Base-by-base conservation (phyloP, 1,140 invertebrate species). In the Drosophila navojoa region DNA sequence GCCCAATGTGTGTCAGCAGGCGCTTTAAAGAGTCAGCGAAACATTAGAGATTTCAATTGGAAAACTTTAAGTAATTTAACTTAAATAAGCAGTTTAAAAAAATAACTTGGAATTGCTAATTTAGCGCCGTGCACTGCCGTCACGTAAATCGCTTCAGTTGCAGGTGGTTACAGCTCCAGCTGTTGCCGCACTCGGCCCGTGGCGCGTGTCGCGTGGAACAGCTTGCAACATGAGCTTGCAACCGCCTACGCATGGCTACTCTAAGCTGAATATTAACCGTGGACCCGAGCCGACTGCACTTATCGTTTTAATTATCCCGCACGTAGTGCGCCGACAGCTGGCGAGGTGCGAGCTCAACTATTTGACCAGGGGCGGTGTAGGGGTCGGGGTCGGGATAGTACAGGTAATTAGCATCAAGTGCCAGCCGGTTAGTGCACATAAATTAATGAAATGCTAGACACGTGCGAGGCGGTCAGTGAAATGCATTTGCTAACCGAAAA, bases 391-490 rank as follows among this genome's bases (percentile, higher is more conserved):
- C 19, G 3, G 19, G 1, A 3, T 22, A 22, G 2, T 22, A 22
- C 19, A 42, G 22, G 38, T 44, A 61, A 54, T 50, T 60, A 76
- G 68, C 71, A 53, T 72, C 52, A 64, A 49, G 53, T 38, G 27
- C 50, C 35, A 13, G 32, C 35, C 35, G 7, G 32, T 7, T 7
- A 50, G 49, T 76, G 59, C 59, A 42, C 38, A 49, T 38, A 45
- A 66, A 68, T 66, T 64, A 81, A 81, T 86, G 63, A 81, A 87
- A 81, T 86, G 67, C 82, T 76, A 81, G 76, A 59, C 78, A 81
- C 78, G 78, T 16, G 16, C 69, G 15, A 5, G 45, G 25, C 47
- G 44, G 57, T 29, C 55, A 38, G 42, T 66, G 57, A 62, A 74
- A 70, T 68, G 75, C 71, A 77, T 25, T 76, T 53, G 62, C 19